These are phyloP conservation scores for Antheraea yamamai DNA, from an alignment of 2,888 invertebrate genomes.

Conservation along the genomic window DNA sequence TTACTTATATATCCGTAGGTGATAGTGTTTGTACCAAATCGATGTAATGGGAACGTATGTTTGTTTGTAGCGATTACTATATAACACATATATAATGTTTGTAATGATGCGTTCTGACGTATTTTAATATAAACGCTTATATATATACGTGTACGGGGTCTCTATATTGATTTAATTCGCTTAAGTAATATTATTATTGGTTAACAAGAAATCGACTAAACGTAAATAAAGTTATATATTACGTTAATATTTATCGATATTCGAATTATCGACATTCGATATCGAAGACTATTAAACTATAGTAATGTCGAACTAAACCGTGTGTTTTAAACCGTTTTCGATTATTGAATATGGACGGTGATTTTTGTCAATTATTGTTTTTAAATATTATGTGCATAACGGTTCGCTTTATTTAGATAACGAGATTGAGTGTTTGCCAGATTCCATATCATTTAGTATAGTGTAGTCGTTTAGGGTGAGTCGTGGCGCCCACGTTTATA, in stretches of 20 bases:
- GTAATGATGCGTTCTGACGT: conserved; percentile 16
- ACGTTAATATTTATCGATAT: background rate
- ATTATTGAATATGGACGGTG: conserved; percentile 52
- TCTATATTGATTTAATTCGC: conserved; percentile 1
- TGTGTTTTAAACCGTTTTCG: conserved; percentile 17
- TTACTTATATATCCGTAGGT: conserved; percentile 75
- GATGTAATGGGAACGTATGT: conserved; percentile 57
- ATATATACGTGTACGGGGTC: conserved; percentile 1
- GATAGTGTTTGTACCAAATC: conserved; percentile 78
- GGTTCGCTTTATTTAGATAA: conserved; percentile 51
- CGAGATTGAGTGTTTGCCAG: conserved; percentile 63
- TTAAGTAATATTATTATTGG: background rate
- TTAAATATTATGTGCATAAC: conserved; percentile 38
- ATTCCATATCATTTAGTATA: conserved; percentile 66
- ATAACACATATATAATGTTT: conserved; percentile 21
- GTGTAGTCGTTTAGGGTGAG: conserved; percentile 30
- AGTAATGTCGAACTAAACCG: background rate
- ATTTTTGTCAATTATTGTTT: conserved; percentile 72
- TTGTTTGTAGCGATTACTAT: conserved; percentile 38
- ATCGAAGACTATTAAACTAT: background rate
- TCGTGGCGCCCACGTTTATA: conserved; percentile 35
- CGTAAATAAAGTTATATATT: background rate
- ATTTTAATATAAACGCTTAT: conserved; percentile 14
- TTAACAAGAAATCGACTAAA: background rate
- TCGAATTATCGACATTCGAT: background rate